Evolutionary conservation across 2,888 invertebrate genomes (phyloP), one percentile per base, ranked within the genome.

Genomic region (Asteroscopus sphinx): DNA sequence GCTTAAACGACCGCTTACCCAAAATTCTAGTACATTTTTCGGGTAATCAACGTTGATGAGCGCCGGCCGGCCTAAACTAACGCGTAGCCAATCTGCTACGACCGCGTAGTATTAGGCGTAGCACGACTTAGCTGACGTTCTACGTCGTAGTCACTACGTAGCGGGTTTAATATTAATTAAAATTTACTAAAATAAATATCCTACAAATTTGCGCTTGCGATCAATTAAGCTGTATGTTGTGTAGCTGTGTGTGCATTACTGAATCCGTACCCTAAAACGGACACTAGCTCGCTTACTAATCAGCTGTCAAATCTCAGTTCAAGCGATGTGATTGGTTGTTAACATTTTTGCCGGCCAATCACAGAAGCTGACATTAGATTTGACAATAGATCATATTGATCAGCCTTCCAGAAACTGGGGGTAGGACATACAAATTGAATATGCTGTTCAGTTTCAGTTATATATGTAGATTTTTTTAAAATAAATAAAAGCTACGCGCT

Each of bases 141-240:
- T 57, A 66, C 58, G 67, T 7, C 67, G 49, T 58, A 44, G 46
- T 13, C 44, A 12, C 15, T 44, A 11, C 62, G 44, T 59, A 56
- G 28, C 33, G 0, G 15, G 6, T 9, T 8, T 0, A 17, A 28
- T 28, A 32, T 12, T 4, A n/a, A 0, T 12, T 12, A 1, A 32
- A 32, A 12, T 32, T 32, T 32, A n/a, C 12, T n/a, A 2, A 1
- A 11, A n/a, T 17, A 17, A 9, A 28, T 30, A 28, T 36, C 4
- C 1, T 8, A 21, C 13, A 30, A 32, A 12, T 6, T 1, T 32
- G 12, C 32, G 12, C 32, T 5, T n/a, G 12, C 28, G 12, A 15
- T 3, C 0, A 0, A 33, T 3, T 21, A 15, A 58, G 17, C 13
- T 37, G 28, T 60, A 59, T 37, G 37, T 11, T 7, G 6, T 11